These are phyloP conservation scores for Rhipidura dahli DNA, from an alignment of 2,113 vertebrate species.

Conservation along the genomic window DNA sequence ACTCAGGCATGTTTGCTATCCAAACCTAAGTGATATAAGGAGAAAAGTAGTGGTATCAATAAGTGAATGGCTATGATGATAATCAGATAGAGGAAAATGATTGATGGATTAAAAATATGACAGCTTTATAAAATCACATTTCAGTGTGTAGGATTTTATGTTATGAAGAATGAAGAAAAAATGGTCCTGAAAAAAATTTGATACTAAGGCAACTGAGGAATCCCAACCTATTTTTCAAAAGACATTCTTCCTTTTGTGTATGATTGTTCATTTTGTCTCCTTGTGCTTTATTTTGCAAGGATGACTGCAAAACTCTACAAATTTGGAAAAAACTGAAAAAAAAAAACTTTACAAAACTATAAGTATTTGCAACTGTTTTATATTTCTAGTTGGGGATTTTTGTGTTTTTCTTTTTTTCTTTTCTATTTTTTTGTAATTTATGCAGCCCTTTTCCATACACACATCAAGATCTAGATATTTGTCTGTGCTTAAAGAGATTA, in stretches of 20 bases:
- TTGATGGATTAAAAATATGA: not conserved
- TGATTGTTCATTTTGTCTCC: not conserved
- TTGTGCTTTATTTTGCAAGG: not conserved
- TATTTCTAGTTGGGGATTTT: not conserved
- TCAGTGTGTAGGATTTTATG: not conserved
- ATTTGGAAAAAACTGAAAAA: not conserved
- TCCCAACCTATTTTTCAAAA: not conserved
- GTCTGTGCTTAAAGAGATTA: not conserved
- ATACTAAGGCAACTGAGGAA: not conserved
- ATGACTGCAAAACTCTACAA: not conserved
- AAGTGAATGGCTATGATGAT: not conserved
- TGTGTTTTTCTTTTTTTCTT: not conserved
- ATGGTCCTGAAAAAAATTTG: not conserved
- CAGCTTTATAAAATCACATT: not conserved
- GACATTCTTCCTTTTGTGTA: rapidly evolving
- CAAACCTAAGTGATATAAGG: not conserved
- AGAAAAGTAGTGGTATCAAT: not conserved
- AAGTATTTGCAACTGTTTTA: not conserved
- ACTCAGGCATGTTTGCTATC: not conserved
- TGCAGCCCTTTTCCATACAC: not conserved
- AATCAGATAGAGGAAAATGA: not conserved
- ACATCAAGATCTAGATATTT: not conserved
- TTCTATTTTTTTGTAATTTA: not conserved
- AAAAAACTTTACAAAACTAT: not conserved
- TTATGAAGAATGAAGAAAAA: not conserved